Percentiles rank a stretch among this genome's conserved stretches.
Evolutionary conservation across 2,888 invertebrate genomes (phyloP).

Genomic region (Strigamia transsilvanica): DNA sequence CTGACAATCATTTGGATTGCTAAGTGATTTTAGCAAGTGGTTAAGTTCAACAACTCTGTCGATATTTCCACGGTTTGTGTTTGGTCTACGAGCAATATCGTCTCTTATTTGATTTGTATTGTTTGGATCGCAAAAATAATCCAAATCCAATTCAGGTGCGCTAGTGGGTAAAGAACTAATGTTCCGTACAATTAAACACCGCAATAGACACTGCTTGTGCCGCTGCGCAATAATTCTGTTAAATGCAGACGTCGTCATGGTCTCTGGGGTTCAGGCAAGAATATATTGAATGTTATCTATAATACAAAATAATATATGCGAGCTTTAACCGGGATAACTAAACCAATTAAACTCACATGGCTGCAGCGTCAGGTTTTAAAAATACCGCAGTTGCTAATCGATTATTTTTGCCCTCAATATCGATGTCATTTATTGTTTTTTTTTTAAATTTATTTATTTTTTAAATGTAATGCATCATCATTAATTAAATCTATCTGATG

Average conservation of each 20-base stretch:
- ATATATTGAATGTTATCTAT: no score
- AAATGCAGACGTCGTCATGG: background rate
- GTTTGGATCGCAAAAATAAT: conserved; percentile 71
- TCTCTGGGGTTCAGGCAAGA: background rate
- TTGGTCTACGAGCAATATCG: conserved; percentile 68
- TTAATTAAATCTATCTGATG: no score
- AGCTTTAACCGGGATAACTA: no score
- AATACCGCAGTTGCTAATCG: no score
- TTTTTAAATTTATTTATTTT: no score
- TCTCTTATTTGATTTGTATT: conserved; percentile 71
- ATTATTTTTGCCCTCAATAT: no score
- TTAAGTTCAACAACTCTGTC: conserved; percentile 65
- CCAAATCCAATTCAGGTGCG: conserved; percentile 79
- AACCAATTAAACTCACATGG: no score
- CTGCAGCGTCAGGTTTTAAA: no score
- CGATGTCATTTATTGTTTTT: no score
- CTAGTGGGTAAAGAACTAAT: background rate
- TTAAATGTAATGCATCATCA: no score
- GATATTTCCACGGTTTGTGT: conserved; percentile 69
- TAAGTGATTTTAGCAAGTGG: conserved; percentile 64
- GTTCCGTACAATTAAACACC: background rate
- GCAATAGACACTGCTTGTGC: background rate
- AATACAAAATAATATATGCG: no score
- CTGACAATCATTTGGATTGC: conserved; percentile 57
- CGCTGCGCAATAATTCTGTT: background rate